Evolutionary conservation across 2,113 vertebrate species (phyloP).

Genomic region (Panthera uncia): DNA sequence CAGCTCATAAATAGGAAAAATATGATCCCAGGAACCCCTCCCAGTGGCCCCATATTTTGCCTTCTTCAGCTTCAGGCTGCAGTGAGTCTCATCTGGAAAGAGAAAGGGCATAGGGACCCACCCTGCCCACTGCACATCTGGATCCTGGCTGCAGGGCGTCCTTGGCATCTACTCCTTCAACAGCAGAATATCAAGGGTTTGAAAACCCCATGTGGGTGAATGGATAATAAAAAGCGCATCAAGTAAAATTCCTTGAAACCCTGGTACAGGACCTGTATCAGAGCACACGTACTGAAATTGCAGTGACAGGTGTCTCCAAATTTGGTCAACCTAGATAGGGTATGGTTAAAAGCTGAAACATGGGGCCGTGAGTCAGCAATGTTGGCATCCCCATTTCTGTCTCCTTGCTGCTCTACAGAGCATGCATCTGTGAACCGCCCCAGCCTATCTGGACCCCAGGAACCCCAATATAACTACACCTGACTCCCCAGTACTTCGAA

Average conservation of each 20-base stretch:
- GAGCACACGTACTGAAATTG: rapidly evolving
- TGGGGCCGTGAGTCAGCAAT: neutral
- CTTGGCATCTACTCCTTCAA: neutral
- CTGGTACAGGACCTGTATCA: neutral
- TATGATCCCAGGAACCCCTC: rapidly evolving
- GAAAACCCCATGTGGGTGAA: neutral
- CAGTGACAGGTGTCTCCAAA: neutral
- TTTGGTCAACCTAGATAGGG: neutral
- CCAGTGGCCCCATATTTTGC: too few relatives aligned
- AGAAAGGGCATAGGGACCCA: neutral
- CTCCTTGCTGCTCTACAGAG: neutral
- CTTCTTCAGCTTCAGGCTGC: neutral
- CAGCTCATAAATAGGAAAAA: neutral
- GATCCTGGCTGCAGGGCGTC: neutral
- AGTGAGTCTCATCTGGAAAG: neutral
- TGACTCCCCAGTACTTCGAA: rapidly evolving
- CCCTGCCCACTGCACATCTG: neutral
- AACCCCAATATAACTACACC: neutral
- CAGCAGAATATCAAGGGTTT: neutral
- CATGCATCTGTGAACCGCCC: neutral
- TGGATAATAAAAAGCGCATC: neutral
- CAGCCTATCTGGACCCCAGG: neutral
- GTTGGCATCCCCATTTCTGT: neutral
- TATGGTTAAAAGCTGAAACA: neutral
- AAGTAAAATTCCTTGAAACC: neutral